phyloP scores from a whole-genome alignment of 2,113 vertebrate genomes.

The Holacanthus passer region DNA sequence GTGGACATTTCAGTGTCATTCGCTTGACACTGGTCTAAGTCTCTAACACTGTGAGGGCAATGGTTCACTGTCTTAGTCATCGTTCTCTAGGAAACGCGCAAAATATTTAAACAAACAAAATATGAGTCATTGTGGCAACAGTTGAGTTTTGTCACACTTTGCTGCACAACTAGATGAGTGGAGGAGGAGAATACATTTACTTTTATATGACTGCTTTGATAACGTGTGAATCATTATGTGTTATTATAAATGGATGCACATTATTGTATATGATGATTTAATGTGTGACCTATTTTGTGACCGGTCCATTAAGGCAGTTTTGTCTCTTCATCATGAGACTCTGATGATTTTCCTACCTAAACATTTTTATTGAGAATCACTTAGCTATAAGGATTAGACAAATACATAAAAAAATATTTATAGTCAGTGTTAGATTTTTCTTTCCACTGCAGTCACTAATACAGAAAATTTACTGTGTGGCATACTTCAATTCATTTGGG shows the following conservation, averaged over 20 bases:
- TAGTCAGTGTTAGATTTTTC: too few relatives aligned
- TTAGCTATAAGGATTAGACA: too few relatives aligned
- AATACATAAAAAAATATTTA: too few relatives aligned
- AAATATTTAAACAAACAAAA: conserved; percentile 11
- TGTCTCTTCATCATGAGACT: too few relatives aligned
- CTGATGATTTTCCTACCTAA: too few relatives aligned
- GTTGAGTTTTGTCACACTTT: background rate
- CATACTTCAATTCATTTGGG: background rate
- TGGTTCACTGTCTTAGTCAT: background rate
- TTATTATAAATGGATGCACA: background rate
- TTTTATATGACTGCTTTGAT: background rate
- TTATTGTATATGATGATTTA: background rate
- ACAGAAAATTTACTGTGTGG: background rate
- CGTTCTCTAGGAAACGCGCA: background rate
- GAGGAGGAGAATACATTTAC: background rate
- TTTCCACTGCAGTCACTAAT: background rate
- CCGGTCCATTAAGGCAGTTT: background rate
- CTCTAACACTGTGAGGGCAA: background rate
- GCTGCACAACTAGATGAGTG: background rate
- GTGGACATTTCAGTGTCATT: background rate
- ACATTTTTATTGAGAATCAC: too few relatives aligned
- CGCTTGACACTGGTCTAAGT: background rate
- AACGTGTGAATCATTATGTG: background rate
- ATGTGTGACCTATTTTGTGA: background rate
- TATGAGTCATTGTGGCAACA: background rate